phyloP scores from a whole-genome alignment of 1,140 invertebrate species.

The Magallana gigas region DNA sequence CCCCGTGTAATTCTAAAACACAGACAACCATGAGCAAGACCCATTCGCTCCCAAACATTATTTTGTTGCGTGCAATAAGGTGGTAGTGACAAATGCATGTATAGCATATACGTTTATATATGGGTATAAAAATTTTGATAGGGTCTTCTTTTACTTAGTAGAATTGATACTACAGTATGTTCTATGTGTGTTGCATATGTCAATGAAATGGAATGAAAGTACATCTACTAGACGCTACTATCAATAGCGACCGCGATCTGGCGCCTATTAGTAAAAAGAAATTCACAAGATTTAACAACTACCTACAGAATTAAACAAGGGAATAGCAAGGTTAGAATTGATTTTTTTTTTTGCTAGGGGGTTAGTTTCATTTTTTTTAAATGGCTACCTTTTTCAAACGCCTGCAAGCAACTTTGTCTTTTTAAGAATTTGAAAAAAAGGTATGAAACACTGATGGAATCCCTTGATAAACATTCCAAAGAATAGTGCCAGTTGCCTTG shows the following conservation, averaged over 20 bases:
- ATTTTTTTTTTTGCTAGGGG: background rate
- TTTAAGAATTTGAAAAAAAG: constrained; percentile 17
- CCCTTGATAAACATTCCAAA: constrained; percentile 3
- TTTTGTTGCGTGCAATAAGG: background rate
- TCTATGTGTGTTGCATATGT: background rate
- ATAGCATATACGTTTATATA: background rate
- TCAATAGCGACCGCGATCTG: too few relatives aligned
- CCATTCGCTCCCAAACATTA: background rate
- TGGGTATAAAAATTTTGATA: background rate
- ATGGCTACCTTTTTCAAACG: constrained; percentile 4
- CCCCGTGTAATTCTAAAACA: constrained; percentile 32
- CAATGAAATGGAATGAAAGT: background rate
- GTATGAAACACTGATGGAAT: background rate
- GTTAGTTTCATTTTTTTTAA: background rate
- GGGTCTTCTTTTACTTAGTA: background rate
- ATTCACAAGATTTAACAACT: too few relatives aligned
- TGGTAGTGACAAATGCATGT: background rate
- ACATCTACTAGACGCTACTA: background rate
- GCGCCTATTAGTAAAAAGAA: too few relatives aligned
- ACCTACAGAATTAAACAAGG: background rate
- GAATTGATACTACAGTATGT: background rate
- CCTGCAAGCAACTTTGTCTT: background rate
- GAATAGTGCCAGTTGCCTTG: background rate
- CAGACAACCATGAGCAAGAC: background rate
- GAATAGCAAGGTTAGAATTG: constrained; percentile 1